Percentiles rank a stretch among this genome's conserved stretches.
These are phyloP conservation scores for Taphrorychus bicolor DNA, from an alignment of 2,888 invertebrate species.

Conservation along the genomic window DNA sequence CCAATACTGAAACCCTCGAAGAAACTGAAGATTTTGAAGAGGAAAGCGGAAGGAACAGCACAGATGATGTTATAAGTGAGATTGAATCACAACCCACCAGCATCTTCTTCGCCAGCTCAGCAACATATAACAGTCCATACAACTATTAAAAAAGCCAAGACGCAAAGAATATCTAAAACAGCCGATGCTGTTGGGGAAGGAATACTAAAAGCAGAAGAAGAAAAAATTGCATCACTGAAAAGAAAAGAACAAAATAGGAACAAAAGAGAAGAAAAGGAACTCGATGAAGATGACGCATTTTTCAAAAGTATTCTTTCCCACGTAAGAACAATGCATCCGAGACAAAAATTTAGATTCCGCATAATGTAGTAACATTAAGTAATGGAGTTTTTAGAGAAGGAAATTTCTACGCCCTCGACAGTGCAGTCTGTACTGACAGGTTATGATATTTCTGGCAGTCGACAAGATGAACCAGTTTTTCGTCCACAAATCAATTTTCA, in stretches of 20 bases:
- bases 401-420: no score
- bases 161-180: neutral
- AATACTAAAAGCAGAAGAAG: neutral
- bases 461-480: no score
- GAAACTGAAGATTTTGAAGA: no score
- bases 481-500: no score
- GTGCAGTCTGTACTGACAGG: no score
- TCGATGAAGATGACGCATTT: slow-evolving; percentile 5
- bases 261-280: neutral
- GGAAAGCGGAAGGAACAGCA: neutral
- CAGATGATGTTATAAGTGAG: neutral
- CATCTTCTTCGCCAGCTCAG: neutral
- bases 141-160: neutral
- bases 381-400: no score
- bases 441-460: no score
- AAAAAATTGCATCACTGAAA: slow-evolving; percentile 5
- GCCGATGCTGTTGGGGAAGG: neutral
- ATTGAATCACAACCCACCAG: neutral
- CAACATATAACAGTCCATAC: no score
- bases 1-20: no score
- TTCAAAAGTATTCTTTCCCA: slow-evolving; percentile 1
- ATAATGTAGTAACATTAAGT: no score
- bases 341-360: no score
- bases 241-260: slow-evolving; percentile 2
- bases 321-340: neutral